These are phyloP conservation scores for Drosophila pegasa DNA, from an alignment of 2,888 invertebrate genomes.

Conservation along the genomic window DNA sequence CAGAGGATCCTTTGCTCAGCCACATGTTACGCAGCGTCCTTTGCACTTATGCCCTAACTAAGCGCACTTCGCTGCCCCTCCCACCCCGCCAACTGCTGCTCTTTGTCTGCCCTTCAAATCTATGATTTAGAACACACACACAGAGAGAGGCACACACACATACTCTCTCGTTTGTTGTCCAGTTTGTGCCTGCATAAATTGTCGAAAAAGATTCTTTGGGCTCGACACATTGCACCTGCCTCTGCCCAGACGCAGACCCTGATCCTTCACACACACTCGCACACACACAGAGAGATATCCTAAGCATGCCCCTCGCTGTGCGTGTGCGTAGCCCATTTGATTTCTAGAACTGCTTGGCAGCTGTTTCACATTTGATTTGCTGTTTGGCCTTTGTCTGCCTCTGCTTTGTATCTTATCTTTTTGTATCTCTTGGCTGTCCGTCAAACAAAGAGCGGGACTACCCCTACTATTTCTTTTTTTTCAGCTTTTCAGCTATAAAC, in stretches of 20 bases:
- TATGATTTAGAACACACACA: slow-evolving; percentile 50
- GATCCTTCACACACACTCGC: slow-evolving; percentile 32
- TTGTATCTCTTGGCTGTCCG: slow-evolving; percentile 22
- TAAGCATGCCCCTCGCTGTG: slow-evolving; percentile 43
- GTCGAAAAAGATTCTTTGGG: slow-evolving; percentile 24
- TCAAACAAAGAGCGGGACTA: slow-evolving; percentile 20
- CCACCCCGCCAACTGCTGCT: slow-evolving; percentile 4
- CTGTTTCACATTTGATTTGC: slow-evolving; percentile 57
- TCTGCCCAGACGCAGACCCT: slow-evolving; percentile 19
- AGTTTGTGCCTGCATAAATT: slow-evolving; percentile 62
- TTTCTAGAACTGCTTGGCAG: slow-evolving; percentile 47
- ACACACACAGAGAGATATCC: neutral
- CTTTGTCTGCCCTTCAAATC: slow-evolving; percentile 28
- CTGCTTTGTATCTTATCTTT: slow-evolving; percentile 24
- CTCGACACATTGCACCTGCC: slow-evolving; percentile 65
- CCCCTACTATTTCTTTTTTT: neutral
- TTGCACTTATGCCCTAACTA: slow-evolving; percentile 21
- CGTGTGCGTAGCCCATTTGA: slow-evolving; percentile 50
- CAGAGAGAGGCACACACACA: slow-evolving; percentile 7
- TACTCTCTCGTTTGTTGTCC: slow-evolving; percentile 35
- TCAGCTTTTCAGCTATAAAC: slow-evolving; percentile 18
- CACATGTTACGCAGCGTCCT: slow-evolving; percentile 46
- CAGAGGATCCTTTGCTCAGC: slow-evolving; percentile 30
- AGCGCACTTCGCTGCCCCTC: slow-evolving; percentile 6
- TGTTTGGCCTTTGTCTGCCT: slow-evolving; percentile 23